Evolutionary conservation across 2,888 invertebrate genomes (phyloP), one percentile per base, ranked within the genome.

Genomic region (Tholera decimalis): DNA sequence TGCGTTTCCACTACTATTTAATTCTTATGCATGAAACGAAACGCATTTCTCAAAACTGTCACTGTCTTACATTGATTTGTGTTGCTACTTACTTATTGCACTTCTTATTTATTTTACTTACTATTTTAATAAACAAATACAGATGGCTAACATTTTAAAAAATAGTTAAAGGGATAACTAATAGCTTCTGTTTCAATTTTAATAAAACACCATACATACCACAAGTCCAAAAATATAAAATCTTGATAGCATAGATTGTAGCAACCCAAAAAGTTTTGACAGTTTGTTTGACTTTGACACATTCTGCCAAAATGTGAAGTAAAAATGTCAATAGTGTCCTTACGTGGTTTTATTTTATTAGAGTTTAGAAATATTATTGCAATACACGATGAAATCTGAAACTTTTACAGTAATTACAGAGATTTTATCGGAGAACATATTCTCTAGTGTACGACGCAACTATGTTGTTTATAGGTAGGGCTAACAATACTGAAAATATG

Each of bases 331-430:
- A 80, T 75, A 57, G 88, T 90, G 89, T 83, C 81, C 88, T 89
- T 93, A 95, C 95, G 95, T 95, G 95, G 92, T 88, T 88, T 87
- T 85, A 83, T 89, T 83, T 83, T 88, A 94, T 94, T 95, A 85
- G 93, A 82, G 85, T 88, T 89, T 88, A 77, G 82, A 86, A 90
- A 86, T 88, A 87, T 71, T 89, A 85, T 84, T 87, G 85, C 86
- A 85, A 87, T 88, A 87, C 73, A 93, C 86, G 76, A 95, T 94
- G 95, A 89, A 89, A 91, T 89, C 85, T 85, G 83, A 91, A 89
- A 86, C 84, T 80, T 88, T 87, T 82, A 63, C 82, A 85, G 84
- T 88, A 83, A 87, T 71, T 81, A 79, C 15, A 57, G 79, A 86
- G 82, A 88, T 86, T 88, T 86, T 87, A 88, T 89, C 88, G 79